These are phyloP conservation scores for Perithous albicinctus DNA, from an alignment of 2,888 invertebrate genomes.

Conservation along the genomic window DNA sequence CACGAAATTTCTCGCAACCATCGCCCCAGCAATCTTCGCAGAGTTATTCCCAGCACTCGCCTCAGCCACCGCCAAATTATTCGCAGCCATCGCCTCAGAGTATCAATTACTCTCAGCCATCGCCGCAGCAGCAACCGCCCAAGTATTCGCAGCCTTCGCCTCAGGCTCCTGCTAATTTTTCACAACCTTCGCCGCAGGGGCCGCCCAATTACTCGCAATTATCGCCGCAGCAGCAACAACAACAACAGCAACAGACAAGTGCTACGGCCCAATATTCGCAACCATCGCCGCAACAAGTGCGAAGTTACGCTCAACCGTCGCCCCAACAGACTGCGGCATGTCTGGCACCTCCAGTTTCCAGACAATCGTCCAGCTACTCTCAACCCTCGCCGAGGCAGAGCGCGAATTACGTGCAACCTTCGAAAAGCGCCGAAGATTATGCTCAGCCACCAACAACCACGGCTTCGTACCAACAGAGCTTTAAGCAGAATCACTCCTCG, in stretches of 20 bases:
- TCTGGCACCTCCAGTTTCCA: constrained; percentile 69
- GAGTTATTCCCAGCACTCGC: constrained; percentile 81
- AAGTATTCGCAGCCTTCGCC: constrained; percentile 81
- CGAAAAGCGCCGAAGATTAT: constrained; percentile 62
- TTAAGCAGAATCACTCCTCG: constrained; percentile 75
- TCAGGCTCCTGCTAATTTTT: constrained; percentile 79
- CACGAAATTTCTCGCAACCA: constrained; percentile 78
- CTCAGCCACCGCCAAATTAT: constrained; percentile 85
- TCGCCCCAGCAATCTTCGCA: constrained; percentile 70
- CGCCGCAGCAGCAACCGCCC: constrained; percentile 82
- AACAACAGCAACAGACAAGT: constrained; percentile 84
- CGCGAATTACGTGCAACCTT: constrained; percentile 65
- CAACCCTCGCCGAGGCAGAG: constrained; percentile 75
- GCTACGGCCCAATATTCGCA: constrained; percentile 74
- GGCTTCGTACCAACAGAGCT: constrained; percentile 73
- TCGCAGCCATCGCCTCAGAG: constrained; percentile 77
- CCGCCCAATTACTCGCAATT: constrained; percentile 85
- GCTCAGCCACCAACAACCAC: constrained; percentile 64
- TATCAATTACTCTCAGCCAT: constrained; percentile 69
- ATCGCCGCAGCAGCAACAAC: constrained; percentile 86
- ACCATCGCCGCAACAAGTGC: constrained; percentile 69
- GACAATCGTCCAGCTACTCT: constrained; percentile 70
- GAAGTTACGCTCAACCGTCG: constrained; percentile 68
- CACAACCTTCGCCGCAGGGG: constrained; percentile 74
- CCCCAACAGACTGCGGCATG: constrained; percentile 64